Conservation (phyloP, 2,888 invertebrate genomes). For the Ditylenchus weischeri region DNA sequence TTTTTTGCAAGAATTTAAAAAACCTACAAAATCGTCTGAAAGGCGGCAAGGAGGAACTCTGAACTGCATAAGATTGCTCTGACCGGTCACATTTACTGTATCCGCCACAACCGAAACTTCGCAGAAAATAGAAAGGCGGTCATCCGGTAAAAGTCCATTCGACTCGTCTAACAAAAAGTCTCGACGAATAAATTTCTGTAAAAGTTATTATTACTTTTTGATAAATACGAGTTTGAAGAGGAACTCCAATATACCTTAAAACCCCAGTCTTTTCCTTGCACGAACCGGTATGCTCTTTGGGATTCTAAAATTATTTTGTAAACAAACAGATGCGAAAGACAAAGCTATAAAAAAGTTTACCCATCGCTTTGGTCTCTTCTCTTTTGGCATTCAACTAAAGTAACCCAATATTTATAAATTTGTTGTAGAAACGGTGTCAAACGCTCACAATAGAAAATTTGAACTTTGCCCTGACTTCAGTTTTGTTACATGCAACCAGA, state of each 20-base stretch:
- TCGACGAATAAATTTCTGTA: slow-evolving; percentile 86
- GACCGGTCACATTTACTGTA: slow-evolving; percentile 97
- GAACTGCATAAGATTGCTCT: slow-evolving; percentile 64
- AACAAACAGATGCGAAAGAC: neutral
- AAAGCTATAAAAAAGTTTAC: slow-evolving; percentile 63
- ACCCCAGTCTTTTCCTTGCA: slow-evolving; percentile 99
- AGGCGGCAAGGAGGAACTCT: slow-evolving; percentile 77
- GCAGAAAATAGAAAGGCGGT: slow-evolving; percentile 82
- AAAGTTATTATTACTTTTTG: no score
- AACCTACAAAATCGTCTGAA: slow-evolving; percentile 73
- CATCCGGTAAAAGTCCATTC: slow-evolving; percentile 95
- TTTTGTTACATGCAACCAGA: slow-evolving; percentile 98
- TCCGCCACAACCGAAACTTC: slow-evolving; percentile 87
- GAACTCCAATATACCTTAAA: slow-evolving; percentile 69
- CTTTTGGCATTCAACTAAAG: slow-evolving; percentile 79
- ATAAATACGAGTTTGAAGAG: no score
- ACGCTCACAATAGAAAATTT: slow-evolving; percentile 89
- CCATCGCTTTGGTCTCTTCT: slow-evolving; percentile 99
- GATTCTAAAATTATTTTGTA: slow-evolving; percentile 69
- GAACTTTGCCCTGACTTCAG: slow-evolving; percentile 99
- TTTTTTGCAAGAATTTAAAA: neutral
- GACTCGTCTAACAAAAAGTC: slow-evolving; percentile 98
- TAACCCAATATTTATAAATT: no score
- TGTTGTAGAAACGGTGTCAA: no score
- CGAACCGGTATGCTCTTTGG: slow-evolving; percentile 93